Evolutionary conservation across 1,140 invertebrate genomes (phyloP).

Genomic region (Homalodisca vitripennis): DNA sequence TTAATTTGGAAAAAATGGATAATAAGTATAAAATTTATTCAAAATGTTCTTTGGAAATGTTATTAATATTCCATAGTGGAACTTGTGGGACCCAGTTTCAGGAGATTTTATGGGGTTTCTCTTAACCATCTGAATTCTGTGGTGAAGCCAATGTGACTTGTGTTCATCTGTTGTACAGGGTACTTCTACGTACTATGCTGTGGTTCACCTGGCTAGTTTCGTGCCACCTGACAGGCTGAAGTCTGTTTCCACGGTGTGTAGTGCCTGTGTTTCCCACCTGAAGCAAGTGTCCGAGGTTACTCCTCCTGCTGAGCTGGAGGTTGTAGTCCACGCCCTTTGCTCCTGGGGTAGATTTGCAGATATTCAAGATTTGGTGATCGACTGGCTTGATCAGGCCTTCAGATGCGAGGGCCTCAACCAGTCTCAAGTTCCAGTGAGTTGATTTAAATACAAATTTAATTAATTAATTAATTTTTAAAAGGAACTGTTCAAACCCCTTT

Average conservation of each 20-base stretch:
- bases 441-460: not conserved
- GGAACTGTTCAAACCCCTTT: too few relatives aligned
- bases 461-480: too few relatives aligned
- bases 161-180: constrained; percentile 34
- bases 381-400: constrained; percentile 38
- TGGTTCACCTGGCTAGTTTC: constrained; percentile 34
- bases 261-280: constrained; percentile 35
- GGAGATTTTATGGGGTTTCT: too few relatives aligned
- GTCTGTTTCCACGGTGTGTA: constrained; percentile 30
- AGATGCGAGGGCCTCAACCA: constrained; percentile 34
- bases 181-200: constrained; percentile 33
- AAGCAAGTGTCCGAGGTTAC: constrained; percentile 29
- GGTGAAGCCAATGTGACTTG: too few relatives aligned
- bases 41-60: too few relatives aligned
- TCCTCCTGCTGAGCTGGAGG: constrained; percentile 14
- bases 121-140: too few relatives aligned
- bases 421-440: constrained; percentile 32
- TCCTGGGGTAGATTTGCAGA: constrained; percentile 37
- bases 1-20: too few relatives aligned
- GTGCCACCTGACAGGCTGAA: constrained; percentile 30
- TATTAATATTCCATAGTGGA: too few relatives aligned
- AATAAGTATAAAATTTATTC: too few relatives aligned
- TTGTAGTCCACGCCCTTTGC: constrained; percentile 34
- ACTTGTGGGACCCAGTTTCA: too few relatives aligned
- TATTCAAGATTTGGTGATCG: constrained; percentile 35